These are phyloP conservation scores for Platygyra sinensis DNA, from an alignment of 64 coral and sea anemone genomes.

Conservation along the genomic window DNA sequence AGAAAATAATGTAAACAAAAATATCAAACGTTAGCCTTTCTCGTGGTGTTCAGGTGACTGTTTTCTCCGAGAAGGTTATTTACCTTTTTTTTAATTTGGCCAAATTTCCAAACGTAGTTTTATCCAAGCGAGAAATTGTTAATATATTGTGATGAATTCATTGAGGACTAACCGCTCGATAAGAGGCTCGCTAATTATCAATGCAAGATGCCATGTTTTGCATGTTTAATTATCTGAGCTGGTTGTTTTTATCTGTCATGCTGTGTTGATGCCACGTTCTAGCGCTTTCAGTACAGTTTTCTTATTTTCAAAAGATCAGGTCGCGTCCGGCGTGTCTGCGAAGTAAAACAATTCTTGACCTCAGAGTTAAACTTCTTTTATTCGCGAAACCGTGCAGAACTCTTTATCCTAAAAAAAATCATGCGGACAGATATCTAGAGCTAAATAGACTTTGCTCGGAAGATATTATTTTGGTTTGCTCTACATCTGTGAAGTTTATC, in stretches of 20 bases:
- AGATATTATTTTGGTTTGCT: neutral
- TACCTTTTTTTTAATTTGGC: neutral
- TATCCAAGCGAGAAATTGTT: neutral
- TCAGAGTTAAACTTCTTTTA: neutral
- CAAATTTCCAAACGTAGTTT: neutral
- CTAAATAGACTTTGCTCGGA: neutral
- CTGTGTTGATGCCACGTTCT: neutral
- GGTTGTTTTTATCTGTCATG: conserved; percentile 7
- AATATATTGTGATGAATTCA: conserved; percentile 13
- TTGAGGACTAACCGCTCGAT: neutral
- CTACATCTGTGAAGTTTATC: neutral
- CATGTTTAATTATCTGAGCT: neutral
- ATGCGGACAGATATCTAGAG: neutral
- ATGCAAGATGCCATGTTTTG: conserved; percentile 8
- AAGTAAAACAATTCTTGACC: neutral
- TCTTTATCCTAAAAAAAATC: neutral
- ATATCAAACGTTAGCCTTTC: neutral
- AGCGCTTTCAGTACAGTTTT: neutral
- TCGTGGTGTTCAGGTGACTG: neutral
- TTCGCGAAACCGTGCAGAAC: neutral
- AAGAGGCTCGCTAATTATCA: conserved; percentile 16
- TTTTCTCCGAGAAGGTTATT: neutral
- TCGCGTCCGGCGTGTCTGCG: neutral
- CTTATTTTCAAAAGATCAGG: conserved; percentile 31
- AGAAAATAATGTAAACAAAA: neutral